Evolutionary conservation across 2,797 vertebrate genomes (phyloP), one percentile per base, ranked within the genome.

Genomic region (Discoglossus pictus): DNA sequence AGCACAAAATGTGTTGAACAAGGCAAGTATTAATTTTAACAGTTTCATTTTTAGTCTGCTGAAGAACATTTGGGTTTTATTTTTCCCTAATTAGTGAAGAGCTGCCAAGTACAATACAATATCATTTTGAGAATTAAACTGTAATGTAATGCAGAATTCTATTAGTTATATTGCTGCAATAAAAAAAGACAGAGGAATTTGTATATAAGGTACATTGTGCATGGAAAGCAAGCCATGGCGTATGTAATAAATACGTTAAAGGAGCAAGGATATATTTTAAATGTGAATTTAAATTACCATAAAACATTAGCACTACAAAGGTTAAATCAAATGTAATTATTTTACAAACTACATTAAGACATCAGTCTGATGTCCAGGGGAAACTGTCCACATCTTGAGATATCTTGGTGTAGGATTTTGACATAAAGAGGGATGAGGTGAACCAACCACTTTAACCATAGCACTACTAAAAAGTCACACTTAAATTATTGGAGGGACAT

Each of bases 11-110:
- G 53, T 71, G 68, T 59, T 65, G 68, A 71, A 64, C 68, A 71
- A 71, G 68, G 68, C 68, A 71, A 71, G 68, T 71, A 71, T 65
- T 64, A 65, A 71, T 64, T 71, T 70, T 70, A 63, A 68, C 65
- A 70, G 67, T 70, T 70, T 59, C 53, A 65, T 71, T 71, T 69
- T 71, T 71, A 59, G 53, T 43, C 68, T 65, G 54, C 68, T 25
- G 68, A 65, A 71, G 52, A 71, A 64, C 52, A 59, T 55, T 65
- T 71, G 35, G 16, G 35, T 71, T 71, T 71, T 71, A 64, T 64
- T 71, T 71, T 71, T 43, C 52, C 53, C 61, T 71, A 71, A 71
- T 71, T 64, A 71, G 68, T 46, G 34, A 56, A 42, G 53, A 59
- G 61, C 61, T 71, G 68, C 68, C 61, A 71, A 71, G 61, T 59